Evolutionary conservation across 1,140 invertebrate genomes (phyloP).

Genomic region (roundworm (Caenorhabditis elegans)): DNA sequence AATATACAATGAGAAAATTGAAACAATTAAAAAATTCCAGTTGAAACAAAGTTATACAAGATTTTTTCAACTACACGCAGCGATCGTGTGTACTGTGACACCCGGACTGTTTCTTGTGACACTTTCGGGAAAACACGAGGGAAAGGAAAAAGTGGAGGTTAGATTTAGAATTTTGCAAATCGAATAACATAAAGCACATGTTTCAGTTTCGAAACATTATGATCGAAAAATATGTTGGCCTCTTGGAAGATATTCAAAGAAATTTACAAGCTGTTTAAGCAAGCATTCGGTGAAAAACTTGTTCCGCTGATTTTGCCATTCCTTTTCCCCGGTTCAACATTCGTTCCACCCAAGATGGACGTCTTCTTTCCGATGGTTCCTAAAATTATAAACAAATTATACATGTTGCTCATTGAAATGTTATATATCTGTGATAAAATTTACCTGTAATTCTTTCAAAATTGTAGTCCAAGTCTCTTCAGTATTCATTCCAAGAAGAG

Average conservation of each 20-base stretch:
- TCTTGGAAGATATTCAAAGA: background rate
- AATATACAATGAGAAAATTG: background rate
- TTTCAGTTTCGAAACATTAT: background rate
- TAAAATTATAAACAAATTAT: background rate
- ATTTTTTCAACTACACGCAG: background rate
- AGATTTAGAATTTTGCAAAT: background rate
- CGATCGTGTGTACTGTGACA: background rate
- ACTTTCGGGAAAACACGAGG: background rate
- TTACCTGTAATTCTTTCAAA: background rate
- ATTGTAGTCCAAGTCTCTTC: background rate
- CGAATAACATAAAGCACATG: no score
- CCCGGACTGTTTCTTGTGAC: background rate
- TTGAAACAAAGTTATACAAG: background rate
- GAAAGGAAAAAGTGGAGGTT: background rate
- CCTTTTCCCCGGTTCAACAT: background rate
- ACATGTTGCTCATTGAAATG: no score
- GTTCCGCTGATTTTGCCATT: background rate
- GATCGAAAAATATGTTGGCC: background rate
- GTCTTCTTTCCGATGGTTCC: background rate
- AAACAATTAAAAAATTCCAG: background rate
- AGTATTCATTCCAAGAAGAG: constrained; percentile 6
- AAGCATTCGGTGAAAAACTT: background rate
- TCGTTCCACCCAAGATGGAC: background rate
- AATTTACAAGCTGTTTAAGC: background rate
- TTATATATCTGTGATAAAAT: no score